Base-by-base conservation (phyloP, 1,140 invertebrate species). In the Listronotus oregonensis region DNA sequence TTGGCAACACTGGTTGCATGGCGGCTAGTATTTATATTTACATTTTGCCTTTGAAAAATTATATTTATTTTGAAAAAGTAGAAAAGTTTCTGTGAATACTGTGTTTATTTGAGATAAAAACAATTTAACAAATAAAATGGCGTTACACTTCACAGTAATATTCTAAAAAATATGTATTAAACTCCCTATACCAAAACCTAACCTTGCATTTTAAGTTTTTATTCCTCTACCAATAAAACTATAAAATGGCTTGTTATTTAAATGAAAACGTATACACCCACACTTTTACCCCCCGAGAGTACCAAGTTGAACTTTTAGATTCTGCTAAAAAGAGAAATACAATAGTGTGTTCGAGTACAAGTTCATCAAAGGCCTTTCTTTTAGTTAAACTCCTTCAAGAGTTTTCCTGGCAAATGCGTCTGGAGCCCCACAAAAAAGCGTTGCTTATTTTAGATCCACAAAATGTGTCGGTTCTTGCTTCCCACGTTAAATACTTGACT, bases 351-450 rank as follows among this genome's bases (percentile, higher is more conserved):
- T 82, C 96, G 43, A 89, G 89, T 46, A 92, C 91, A 68, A 87
- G 86, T 50, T 83, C 87, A 14, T 93, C 93, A 43, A 95, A 95
- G 81, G 89, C 91, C 32, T 97, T 96, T 78, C 89, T 97, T 69
- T 87, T 90, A 7, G 86, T 95, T 8, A 92, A 96, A 85, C 80
- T 97, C 12, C 87, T 97, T 44, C 92, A 94, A 81, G 89, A 90
- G 75, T 77, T 86, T 57, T 83, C 86, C 1, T 82, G 82, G 67
- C 77, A 82, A 70, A 80, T 87, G 71, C 72, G 86, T 71, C 76
- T 73, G 79, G 75, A 75, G 75, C 37, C 46, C 51, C 69, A 71
- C 10, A 78, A 77, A 64, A 72, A 72, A 62, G 72, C 74, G 8
- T 63, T 78, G 55, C 73, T 77, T 67, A 66, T 79, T 37, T 73